Evolutionary conservation across 1,140 invertebrate genomes (phyloP).

Genomic region (Oryzaephilus surinamensis): DNA sequence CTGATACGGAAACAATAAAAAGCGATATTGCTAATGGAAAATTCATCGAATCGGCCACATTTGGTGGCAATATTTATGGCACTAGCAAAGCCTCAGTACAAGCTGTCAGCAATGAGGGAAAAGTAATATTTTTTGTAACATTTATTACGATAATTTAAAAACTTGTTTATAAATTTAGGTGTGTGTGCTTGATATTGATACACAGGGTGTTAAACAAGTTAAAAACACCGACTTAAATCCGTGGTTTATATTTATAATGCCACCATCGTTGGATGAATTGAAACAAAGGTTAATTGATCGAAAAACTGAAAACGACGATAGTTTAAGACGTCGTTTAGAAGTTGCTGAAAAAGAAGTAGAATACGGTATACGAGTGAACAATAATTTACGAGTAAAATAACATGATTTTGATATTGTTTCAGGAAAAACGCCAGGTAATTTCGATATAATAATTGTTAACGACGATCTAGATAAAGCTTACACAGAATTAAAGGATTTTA

Average conservation of each 20-base stretch:
- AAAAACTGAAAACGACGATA: conserved; percentile 85
- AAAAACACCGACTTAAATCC: conserved; percentile 76
- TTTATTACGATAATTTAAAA: background rate
- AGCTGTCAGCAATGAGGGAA: conserved; percentile 65
- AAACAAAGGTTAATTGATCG: conserved; percentile 66
- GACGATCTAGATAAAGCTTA: conserved; percentile 84
- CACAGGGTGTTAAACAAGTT: conserved; percentile 91
- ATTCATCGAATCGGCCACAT: conserved; percentile 88
- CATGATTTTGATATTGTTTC: conserved; percentile 4
- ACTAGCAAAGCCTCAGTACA: conserved; percentile 87
- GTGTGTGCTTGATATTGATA: conserved; percentile 77
- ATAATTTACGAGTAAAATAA: conserved; percentile 3
- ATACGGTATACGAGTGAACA: conserved; percentile 69
- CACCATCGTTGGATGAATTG: conserved; percentile 73
- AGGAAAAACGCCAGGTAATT: conserved; percentile 66
- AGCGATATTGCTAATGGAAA: conserved; percentile 65
- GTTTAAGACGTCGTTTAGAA: conserved; percentile 60
- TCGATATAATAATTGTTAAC: conserved; percentile 84
- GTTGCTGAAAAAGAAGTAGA: conserved; percentile 68
- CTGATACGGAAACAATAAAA: conserved; percentile 61
- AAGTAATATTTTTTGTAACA: conserved; percentile 45
- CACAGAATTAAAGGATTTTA: conserved; percentile 44
- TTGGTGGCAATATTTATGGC: conserved; percentile 92
- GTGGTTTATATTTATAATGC: conserved; percentile 84
- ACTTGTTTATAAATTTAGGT: conserved; percentile 13